phyloP scores from a whole-genome alignment of 1,140 invertebrate genomes.

The Drosophila orosa region DNA sequence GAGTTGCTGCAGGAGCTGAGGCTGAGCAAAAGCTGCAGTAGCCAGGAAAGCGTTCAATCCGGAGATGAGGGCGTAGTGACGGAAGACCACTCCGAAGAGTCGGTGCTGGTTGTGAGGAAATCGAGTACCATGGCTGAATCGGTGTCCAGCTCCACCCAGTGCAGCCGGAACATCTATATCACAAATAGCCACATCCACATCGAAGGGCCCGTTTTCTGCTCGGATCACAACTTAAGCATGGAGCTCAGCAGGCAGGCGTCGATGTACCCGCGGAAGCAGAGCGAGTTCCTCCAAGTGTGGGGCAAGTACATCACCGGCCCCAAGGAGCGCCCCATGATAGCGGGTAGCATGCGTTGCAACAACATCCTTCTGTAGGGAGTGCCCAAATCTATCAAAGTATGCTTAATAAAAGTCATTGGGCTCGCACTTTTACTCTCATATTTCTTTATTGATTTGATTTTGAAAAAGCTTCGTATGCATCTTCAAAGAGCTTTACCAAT shows the following conservation, averaged over 20 bases:
- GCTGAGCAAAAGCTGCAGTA: conserved; percentile 15
- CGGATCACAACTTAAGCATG: conserved; percentile 19
- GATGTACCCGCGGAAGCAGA: conserved; percentile 5
- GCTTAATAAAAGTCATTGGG: conserved; percentile 11
- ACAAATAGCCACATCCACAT: conserved; percentile 61
- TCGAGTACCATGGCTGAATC: neutral
- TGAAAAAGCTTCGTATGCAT: no score
- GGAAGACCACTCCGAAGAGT: neutral
- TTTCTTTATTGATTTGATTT: neutral
- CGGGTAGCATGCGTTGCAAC: conserved; percentile 19
- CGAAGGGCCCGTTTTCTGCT: conserved; percentile 35
- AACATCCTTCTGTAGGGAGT: conserved; percentile 48
- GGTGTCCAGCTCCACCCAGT: neutral
- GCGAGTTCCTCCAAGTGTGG: conserved; percentile 59
- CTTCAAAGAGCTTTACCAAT: no score
- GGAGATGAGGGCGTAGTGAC: neutral
- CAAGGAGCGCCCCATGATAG: conserved; percentile 37
- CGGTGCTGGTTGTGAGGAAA: neutral
- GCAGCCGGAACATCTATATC: conserved; percentile 36
- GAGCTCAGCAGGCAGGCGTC: conserved; percentile 3
- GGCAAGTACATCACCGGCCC: conserved; percentile 42
- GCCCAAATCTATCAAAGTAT: conserved; percentile 12
- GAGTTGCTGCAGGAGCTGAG: conserved; percentile 52
- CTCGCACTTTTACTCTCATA: no score
- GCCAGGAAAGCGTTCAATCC: conserved; percentile 1